Conservation (phyloP, 2,797 vertebrate species). For the Rhynchotus rufescens region DNA sequence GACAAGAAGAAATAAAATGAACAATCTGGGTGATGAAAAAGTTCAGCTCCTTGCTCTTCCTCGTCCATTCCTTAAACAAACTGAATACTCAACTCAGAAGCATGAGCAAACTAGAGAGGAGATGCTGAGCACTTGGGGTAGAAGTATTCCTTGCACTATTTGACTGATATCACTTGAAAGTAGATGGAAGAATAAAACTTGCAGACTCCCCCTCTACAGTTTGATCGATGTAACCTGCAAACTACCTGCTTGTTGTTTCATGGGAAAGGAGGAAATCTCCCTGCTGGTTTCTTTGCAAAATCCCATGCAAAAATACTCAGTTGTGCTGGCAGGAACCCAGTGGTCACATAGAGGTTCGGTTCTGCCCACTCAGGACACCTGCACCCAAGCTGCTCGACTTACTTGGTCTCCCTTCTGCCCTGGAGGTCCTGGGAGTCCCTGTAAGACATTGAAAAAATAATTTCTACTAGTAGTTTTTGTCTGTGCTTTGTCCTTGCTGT, state of each 20-base stretch:
- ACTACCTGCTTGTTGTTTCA: background rate
- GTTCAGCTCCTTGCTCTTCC: background rate
- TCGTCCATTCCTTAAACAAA: background rate
- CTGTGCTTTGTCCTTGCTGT: background rate
- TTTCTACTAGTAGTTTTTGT: background rate
- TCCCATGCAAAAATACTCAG: background rate
- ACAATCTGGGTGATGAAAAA: background rate
- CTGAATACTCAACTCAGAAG: background rate
- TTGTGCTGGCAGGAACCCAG: background rate
- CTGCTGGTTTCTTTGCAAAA: background rate
- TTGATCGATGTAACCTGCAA: background rate
- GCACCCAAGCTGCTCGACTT: conserved; percentile 28
- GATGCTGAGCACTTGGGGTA: background rate
- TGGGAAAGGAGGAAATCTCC: background rate
- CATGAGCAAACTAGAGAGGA: background rate
- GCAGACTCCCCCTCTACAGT: background rate
- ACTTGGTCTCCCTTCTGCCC: conserved; percentile 89
- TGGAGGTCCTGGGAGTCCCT: conserved; percentile 85
- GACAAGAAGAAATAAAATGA: background rate
- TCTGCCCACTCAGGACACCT: background rate
- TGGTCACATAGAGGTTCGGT: background rate
- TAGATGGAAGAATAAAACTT: background rate
- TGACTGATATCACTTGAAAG: background rate
- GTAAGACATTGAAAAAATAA: background rate
- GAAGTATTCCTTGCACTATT: background rate